Conservation (phyloP, 1,140 invertebrate genomes). For the Drosophila ercepeae region DNA sequence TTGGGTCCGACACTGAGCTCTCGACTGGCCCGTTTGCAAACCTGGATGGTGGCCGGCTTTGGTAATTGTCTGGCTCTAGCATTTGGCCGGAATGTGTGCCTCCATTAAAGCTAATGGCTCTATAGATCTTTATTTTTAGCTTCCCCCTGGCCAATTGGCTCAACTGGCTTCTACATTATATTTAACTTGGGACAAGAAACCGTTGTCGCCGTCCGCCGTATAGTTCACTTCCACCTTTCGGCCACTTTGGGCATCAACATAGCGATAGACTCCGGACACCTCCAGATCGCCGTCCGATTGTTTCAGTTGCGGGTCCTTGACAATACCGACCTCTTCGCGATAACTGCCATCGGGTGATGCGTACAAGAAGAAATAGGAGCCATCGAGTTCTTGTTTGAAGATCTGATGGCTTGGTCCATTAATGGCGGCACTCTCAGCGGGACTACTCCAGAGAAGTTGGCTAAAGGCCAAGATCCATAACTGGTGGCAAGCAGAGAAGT, state of each 20-base stretch:
- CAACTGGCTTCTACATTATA: constrained; percentile 82
- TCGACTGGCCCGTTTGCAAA: constrained; percentile 20
- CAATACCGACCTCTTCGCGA: constrained; percentile 72
- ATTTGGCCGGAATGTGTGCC: constrained; percentile 34
- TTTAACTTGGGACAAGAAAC: constrained; percentile 86
- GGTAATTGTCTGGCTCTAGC: constrained; percentile 30
- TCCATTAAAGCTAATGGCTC: constrained; percentile 39
- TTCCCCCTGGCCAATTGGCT: constrained; percentile 21
- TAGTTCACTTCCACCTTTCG: constrained; percentile 88
- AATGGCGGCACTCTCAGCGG: constrained; percentile 33
- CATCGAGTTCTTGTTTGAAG: constrained; percentile 68
- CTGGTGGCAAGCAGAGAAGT: not conserved
- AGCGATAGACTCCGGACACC: constrained; percentile 85
- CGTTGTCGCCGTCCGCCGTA: constrained; percentile 87
- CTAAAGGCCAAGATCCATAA: constrained; percentile 24
- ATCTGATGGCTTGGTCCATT: constrained; percentile 50
- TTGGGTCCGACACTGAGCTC: constrained; percentile 16
- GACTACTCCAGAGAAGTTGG: constrained; percentile 17
- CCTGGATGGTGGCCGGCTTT: constrained; percentile 11
- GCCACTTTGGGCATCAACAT: constrained; percentile 87
- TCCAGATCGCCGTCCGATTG: constrained; percentile 55
- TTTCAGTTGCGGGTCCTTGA: constrained; percentile 16
- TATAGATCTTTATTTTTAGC: constrained; percentile 36
- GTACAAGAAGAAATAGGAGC: constrained; percentile 74
- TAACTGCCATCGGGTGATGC: constrained; percentile 71